These are phyloP conservation scores for Morone saxatilis DNA, from an alignment of 2,113 vertebrate genomes.

Conservation along the genomic window DNA sequence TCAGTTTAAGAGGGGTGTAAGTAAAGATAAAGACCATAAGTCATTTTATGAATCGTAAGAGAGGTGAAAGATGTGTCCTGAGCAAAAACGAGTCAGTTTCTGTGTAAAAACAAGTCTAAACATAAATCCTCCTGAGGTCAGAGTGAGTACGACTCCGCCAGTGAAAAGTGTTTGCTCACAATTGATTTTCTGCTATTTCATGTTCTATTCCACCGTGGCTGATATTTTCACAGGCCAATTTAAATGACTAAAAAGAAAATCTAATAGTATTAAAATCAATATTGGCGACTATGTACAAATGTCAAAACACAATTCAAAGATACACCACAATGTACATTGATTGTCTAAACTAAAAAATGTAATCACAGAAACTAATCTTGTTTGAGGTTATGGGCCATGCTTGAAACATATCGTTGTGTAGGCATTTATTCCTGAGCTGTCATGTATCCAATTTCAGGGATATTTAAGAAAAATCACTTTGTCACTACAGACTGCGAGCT, in stretches of 20 bases:
- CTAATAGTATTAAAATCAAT: constrained; percentile 61
- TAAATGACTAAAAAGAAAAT: constrained; percentile 60
- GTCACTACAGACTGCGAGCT: background rate
- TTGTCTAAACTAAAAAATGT: constrained; percentile 27
- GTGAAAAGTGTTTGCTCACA: constrained; percentile 39
- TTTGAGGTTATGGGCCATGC: constrained; percentile 24
- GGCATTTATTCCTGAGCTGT: constrained; percentile 11
- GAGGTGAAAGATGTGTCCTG: constrained; percentile 4
- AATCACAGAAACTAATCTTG: constrained; percentile 43
- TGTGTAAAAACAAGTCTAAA: constrained; percentile 19
- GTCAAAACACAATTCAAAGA: constrained; percentile 53
- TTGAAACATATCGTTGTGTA: constrained; percentile 6
- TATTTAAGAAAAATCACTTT: constrained; percentile 7
- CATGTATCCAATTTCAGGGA: constrained; percentile 9
- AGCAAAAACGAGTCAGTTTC: constrained; percentile 1
- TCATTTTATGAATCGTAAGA: background rate
- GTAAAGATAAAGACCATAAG: background rate
- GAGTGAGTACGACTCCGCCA: background rate
- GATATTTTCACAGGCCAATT: constrained; percentile 67
- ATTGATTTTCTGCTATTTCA: constrained; percentile 68
- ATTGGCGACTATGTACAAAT: constrained; percentile 38
- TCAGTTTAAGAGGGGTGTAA: background rate
- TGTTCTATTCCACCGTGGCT: constrained; percentile 8
- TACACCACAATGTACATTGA: constrained; percentile 24
- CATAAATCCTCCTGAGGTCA: constrained; percentile 35